Conservation (phyloP, 2,113 vertebrate species). For the Caranx ignobilis region DNA sequence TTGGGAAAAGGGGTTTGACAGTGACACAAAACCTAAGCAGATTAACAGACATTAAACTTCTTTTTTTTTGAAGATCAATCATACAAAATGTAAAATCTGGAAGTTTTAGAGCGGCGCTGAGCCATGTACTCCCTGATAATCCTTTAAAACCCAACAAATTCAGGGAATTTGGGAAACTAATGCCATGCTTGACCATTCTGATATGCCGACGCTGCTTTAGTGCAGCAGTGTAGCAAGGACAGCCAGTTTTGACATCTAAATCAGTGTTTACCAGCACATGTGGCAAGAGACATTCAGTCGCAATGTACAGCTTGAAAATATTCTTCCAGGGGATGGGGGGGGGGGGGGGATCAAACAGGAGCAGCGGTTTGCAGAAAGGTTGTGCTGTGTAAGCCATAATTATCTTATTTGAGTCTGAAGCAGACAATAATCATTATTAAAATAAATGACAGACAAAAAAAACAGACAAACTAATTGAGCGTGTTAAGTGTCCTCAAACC, state of each 20-base stretch:
- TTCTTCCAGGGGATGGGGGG: not conserved
- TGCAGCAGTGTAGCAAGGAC: constrained; percentile 28
- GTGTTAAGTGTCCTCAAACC: constrained; percentile 72
- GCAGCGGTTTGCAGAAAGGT: constrained; percentile 13
- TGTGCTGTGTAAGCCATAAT: constrained; percentile 46
- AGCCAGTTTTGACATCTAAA: constrained; percentile 60
- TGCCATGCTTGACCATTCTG: constrained; percentile 67
- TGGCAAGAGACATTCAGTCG: constrained; percentile 17
- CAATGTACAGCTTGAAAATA: constrained; percentile 37
- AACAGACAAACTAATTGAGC: constrained; percentile 76
- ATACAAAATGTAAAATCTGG: constrained; percentile 70
- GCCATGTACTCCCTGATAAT: constrained; percentile 73
- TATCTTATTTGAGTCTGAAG: constrained; percentile 62
- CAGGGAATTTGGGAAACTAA: constrained; percentile 77
- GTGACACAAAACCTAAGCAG: constrained; percentile 40
- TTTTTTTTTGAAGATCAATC: constrained; percentile 50
- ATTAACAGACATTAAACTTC: constrained; percentile 48
- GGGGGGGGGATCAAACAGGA: constrained; percentile 17
- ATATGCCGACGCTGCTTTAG: constrained; percentile 53
- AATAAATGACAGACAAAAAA: constrained; percentile 69
- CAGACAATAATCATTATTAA: constrained; percentile 71
- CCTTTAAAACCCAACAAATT: constrained; percentile 78
- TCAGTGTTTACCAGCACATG: constrained; percentile 46
- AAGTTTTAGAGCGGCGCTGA: constrained; percentile 58
- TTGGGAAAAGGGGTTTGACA: not conserved